Conservation (phyloP, 2,888 invertebrate species). For the Microplitis manilae region DNA sequence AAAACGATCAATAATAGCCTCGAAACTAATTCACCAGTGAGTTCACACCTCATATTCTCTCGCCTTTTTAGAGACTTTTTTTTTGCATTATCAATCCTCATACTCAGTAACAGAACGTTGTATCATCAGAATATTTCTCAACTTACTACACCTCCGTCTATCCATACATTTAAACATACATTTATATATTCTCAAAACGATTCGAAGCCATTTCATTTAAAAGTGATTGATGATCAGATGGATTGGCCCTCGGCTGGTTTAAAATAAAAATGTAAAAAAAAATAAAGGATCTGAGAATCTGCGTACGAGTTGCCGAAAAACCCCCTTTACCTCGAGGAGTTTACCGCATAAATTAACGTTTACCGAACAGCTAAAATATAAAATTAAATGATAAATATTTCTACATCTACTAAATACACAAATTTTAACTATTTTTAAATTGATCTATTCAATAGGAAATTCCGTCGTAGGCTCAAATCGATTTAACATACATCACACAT, state of each 20-base stretch:
- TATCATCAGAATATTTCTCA: conserved; percentile 21
- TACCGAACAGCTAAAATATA: conserved; percentile 10
- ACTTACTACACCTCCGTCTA: neutral
- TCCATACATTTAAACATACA: conserved; percentile 21
- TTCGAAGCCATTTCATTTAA: conserved; percentile 48
- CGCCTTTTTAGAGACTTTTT: conserved; percentile 34
- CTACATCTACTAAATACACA: conserved; percentile 40
- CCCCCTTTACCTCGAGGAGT: conserved; percentile 26
- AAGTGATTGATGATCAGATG: conserved; percentile 52
- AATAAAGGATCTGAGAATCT: conserved; percentile 52
- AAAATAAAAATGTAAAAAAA: conserved; percentile 18
- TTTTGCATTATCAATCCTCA: conserved; percentile 33
- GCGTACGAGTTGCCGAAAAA: conserved; percentile 29
- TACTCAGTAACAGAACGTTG: conserved; percentile 26
- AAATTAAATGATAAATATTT: conserved; percentile 21
- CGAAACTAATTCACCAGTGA: conserved; percentile 23
- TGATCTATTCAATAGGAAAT: conserved; percentile 50
- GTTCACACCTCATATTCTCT: conserved; percentile 39
- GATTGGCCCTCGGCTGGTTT: conserved; percentile 50
- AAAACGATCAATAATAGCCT: conserved; percentile 49
- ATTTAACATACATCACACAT: conserved; percentile 23
- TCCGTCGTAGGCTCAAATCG: conserved; percentile 39
- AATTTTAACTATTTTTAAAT: conserved; percentile 43
- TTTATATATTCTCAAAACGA: conserved; percentile 31
- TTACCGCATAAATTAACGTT: conserved; percentile 31